Evolutionary conservation across 2,797 vertebrate species (phyloP), one percentile per base, ranked within the genome.

Genomic region (Nyctibius grandis): DNA sequence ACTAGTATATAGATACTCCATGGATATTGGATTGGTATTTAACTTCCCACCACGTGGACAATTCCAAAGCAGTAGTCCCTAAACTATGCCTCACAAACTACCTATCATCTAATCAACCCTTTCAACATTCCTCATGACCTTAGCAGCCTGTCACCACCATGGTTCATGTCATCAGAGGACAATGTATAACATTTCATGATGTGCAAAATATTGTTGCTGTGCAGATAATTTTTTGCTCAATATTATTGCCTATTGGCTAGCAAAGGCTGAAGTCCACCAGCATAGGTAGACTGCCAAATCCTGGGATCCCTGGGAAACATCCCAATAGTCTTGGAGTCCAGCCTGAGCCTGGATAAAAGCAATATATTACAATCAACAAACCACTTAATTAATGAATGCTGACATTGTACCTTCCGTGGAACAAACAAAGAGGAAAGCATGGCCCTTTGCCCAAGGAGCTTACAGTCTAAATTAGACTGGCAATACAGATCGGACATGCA

Each of bases 311-410:
- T 36, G 1, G 94, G 92, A 96, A 96, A 85, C 87, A 89, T 91
- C 85, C 83, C 91, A 70, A 29, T 20, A 74, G 67, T 42, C 80
- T 89, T 95, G 91, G 84, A 95, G 76, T 40, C 38, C 53, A 91
- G 86, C 84, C 95, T 89, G 44, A 73, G 86, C 75, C 68, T 78
- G 69, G 68, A 69, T 87, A 96, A 92, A 85, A 38, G 54, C 60
- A 85, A 61, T 80, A 78, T 48, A 94, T 78, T 96, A 78, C 75
- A 88, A 78, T 78, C 95, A 96, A 88, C 86, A 95, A 95, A 89
- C 65, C 73, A 64, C 38, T 81, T 95, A 85, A 95, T 96, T 96
- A 93, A 88, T 88, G 81, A 91, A 85, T 85, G 91, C 86, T 96
- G 96, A 95, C 75, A 81, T 65, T 67, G 86, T 92, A 88, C 86